A percentile compares a stretch with the other conserved stretches of the same genome.
phyloP scores from a whole-genome alignment of 2,888 invertebrate genomes.

The Melinaea marsaeus region DNA sequence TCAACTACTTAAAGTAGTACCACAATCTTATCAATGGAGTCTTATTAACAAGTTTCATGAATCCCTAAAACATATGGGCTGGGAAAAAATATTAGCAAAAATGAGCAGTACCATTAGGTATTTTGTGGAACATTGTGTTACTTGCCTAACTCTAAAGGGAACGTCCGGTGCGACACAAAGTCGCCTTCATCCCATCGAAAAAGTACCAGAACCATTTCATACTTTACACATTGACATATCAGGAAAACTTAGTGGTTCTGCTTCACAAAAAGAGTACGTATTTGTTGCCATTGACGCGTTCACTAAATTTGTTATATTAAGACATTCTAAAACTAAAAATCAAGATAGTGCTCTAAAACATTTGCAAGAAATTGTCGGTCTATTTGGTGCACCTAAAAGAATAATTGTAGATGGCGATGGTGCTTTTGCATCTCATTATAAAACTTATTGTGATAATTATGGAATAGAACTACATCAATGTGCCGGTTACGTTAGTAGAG shows the following conservation, averaged over 20 bases:
- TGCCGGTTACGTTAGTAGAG: slow-evolving; percentile 30
- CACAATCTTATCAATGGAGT: slow-evolving; percentile 30
- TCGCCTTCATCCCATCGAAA: too few relatives aligned
- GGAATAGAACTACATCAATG: slow-evolving; percentile 25
- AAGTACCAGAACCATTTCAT: slow-evolving; percentile 15
- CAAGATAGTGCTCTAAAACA: background rate
- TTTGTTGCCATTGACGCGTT: slow-evolving; percentile 31
- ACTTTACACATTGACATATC: too few relatives aligned
- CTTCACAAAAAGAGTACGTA: slow-evolving; percentile 26
- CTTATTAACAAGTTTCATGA: slow-evolving; percentile 31
- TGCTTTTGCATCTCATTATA: slow-evolving; percentile 24
- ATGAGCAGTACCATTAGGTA: too few relatives aligned
- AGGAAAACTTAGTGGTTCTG: too few relatives aligned
- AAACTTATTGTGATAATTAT: slow-evolving; percentile 23
- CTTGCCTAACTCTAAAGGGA: too few relatives aligned
- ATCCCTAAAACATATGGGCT: slow-evolving; percentile 28
- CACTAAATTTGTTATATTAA: slow-evolving; percentile 19
- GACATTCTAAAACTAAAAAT: slow-evolving; percentile 6
- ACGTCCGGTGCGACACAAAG: too few relatives aligned
- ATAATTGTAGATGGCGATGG: slow-evolving; percentile 25
- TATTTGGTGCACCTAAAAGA: slow-evolving; percentile 21
- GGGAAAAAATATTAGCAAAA: too few relatives aligned
- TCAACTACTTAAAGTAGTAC: background rate
- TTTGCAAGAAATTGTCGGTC: background rate
- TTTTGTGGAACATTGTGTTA: too few relatives aligned